These are phyloP conservation scores for Tenthredo scrophulariae DNA, from an alignment of 2,888 invertebrate species.

Conservation along the genomic window DNA sequence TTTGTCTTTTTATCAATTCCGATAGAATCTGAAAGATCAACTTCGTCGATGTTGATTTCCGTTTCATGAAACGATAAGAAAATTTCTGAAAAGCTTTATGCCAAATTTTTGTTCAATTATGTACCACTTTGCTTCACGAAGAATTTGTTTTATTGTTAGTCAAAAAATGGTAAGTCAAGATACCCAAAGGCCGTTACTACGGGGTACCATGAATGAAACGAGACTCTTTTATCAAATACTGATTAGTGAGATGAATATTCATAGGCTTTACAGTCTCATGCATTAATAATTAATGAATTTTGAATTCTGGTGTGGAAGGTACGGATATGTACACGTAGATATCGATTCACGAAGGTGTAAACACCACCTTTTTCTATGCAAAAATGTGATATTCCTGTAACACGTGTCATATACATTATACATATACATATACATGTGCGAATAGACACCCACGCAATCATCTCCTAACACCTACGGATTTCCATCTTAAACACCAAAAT, in stretches of 20 bases:
- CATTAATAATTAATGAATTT: slow-evolving; percentile 67
- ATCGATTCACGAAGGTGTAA: slow-evolving; percentile 30
- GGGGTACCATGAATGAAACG: neutral
- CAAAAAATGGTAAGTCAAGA: neutral
- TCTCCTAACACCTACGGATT: neutral
- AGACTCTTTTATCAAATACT: slow-evolving; percentile 23
- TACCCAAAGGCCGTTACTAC: neutral
- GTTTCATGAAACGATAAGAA: neutral
- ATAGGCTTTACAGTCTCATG: slow-evolving; percentile 64
- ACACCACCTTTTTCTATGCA: neutral
- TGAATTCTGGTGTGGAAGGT: slow-evolving; percentile 33
- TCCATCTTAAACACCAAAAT: neutral
- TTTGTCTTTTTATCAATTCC: neutral
- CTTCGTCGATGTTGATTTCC: neutral
- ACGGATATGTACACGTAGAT: neutral
- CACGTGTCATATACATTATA: neutral
- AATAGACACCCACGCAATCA: neutral
- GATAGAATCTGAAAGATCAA: neutral
- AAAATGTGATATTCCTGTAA: neutral
- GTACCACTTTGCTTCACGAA: neutral
- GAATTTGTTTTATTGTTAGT: neutral
- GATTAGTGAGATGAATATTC: slow-evolving; percentile 66
- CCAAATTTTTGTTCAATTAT: neutral
- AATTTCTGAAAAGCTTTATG: neutral
- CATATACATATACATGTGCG: neutral